Evolutionary conservation across 2,888 invertebrate species (phyloP), one percentile per base, ranked within the genome.

Genomic region (Marronus borbonicus): DNA sequence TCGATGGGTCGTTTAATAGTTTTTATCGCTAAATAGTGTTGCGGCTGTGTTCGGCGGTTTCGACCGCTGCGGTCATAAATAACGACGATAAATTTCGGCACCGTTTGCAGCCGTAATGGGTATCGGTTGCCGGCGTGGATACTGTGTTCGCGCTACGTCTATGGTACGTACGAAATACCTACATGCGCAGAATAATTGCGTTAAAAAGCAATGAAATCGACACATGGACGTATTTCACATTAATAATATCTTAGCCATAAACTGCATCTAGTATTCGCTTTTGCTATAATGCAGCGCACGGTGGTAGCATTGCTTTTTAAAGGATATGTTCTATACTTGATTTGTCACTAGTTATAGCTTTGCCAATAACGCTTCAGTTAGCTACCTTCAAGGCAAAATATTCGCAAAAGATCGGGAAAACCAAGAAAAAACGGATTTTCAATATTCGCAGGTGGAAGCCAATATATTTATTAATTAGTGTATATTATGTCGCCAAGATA

Each of bases 201-300:
- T 77, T 78, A 77, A 80, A 81, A 80, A 78, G 80, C 72, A 69
- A 79, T 81, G 77, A 81, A 81, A 77, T 79, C 78, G 55, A 39
- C 55, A 44, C 39, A 60, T 39, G 62, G 64, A 66, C 77, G 69
- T 70, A 80, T 78, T 78, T 69, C 78, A 76, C 79, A 81, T 81
- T 81, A 81, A 81, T 81, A 81, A 81, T 80, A 81, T 66, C 66
- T n/a, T 44, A 50, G 31, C 3, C 49, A 52, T 69, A 55, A 72
- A 72, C 72, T 58, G 24, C 49, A 28, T 28, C 28, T 28, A 2
- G 3, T 60, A 24, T 20, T 12, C 24, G 60, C 12, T 20, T 24
- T 28, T 60, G 10, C 20, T 14, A 10, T 20, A 28, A 20, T 28
- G 28, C 20, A 20, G 14, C n/a, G 1, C 4, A 60, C 24, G 24